phyloP scores from a whole-genome alignment of 2,797 vertebrate species.

The Phoebastria nigripes region DNA sequence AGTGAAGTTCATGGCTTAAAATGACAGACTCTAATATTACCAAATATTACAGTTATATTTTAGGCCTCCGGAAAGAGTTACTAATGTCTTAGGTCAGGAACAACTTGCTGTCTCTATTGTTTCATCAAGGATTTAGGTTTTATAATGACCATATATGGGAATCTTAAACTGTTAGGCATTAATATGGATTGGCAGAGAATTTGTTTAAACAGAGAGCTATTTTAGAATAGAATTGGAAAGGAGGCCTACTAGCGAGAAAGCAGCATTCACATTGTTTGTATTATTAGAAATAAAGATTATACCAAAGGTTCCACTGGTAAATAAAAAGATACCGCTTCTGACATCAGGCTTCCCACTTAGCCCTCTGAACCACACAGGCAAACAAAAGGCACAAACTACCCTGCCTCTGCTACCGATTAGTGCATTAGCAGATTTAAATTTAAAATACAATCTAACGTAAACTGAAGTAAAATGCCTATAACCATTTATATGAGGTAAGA shows the following conservation, averaged over 20 bases:
- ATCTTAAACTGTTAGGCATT: slow-evolving; percentile 53
- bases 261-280: slow-evolving; percentile 35
- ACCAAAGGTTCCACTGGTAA: slow-evolving; percentile 48
- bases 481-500: background rate
- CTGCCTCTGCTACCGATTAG: background rate
- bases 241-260: slow-evolving; percentile 44
- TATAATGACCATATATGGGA: slow-evolving; percentile 65
- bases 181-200: slow-evolving; percentile 66
- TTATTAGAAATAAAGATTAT: slow-evolving; percentile 30
- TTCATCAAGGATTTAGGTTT: slow-evolving; percentile 63
- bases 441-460: background rate
- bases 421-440: background rate
- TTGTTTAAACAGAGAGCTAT: slow-evolving; percentile 72
- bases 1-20: slow-evolving; percentile 10
- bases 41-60: slow-evolving; percentile 43
- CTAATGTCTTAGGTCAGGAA: slow-evolving; percentile 25
- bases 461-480: background rate
- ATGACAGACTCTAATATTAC: background rate
- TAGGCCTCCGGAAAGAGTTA: slow-evolving; percentile 45
- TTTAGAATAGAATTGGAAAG: slow-evolving; percentile 70
- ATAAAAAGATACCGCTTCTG: slow-evolving; percentile 30
- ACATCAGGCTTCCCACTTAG: slow-evolving; percentile 12
- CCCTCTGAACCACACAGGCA: background rate
- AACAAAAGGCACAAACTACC: background rate
- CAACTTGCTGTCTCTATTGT: slow-evolving; percentile 59